Evolutionary conservation across 2,797 vertebrate genomes (phyloP), one percentile per base, ranked within the genome.

Genomic region (Clarias platycephalus): DNA sequence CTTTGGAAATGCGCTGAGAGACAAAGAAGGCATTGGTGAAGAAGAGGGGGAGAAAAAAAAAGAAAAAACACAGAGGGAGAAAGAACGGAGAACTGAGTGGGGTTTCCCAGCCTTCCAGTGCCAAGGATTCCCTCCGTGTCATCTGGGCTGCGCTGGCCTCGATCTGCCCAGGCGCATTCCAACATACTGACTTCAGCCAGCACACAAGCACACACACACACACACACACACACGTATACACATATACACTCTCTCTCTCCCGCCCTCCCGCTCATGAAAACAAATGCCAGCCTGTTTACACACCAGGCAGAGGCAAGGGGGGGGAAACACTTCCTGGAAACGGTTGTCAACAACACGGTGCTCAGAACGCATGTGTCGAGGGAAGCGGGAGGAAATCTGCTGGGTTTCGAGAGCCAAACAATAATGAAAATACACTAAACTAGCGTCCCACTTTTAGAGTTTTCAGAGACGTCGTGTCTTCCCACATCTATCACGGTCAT

Each of bases 121-220:
- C 93, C 94, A 95, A 95, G 95, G 96, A 96, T 96, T 95, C 95
- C 96, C 94, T 95, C 90, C 86, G 92, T 94, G 94, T 93, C 94
- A 93, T 94, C 91, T 90, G 92, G 92, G 91, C 91, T 85, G 89
- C 91, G 91, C 93, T 92, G 90, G 93, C 91, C 88, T 87, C 86
- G 91, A 92, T 93, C 94, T 93, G 94, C 93, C 94, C 92, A 90
- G 90, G 92, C 93, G 84, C 94, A 96, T 95, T 96, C 94, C 95
- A 91, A 88, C 92, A 90, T 75, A 86, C 91, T 94, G 92, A 94
- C 92, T 94, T 94, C 93, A 94, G 81, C 68, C 58, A 49, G 67
- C 86, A 63, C 87, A 26, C 24, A 88, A 87, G 91, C 89, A 84
- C 89, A 82, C 82, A 71, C 24, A 60, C 82, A 78, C 88, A 31